A percentile compares a stretch with the other conserved stretches of the same genome.
These are phyloP conservation scores for Promerops cafer DNA, from an alignment of 2,113 vertebrate species.

Conservation along the genomic window DNA sequence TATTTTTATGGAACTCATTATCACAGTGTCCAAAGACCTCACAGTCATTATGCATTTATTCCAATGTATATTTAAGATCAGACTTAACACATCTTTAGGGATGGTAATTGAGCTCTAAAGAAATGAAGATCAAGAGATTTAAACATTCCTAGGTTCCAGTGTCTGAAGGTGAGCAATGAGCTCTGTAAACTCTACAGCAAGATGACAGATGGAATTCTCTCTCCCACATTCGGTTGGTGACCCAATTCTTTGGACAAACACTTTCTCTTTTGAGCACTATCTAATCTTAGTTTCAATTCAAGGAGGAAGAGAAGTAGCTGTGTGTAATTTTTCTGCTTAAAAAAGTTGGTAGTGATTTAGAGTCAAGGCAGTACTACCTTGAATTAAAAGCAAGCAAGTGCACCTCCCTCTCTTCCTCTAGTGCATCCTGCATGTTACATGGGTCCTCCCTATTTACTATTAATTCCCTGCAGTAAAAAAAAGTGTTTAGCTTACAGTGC, in stretches of 20 bases:
- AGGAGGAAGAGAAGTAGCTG: background rate
- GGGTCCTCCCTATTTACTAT: background rate
- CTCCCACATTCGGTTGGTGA: background rate
- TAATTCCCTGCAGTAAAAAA: background rate
- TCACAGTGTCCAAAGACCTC: background rate
- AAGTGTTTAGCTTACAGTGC: accelerated
- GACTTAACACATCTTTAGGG: background rate
- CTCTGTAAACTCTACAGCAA: background rate
- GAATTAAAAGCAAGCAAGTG: background rate
- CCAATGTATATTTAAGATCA: constrained; percentile 27
- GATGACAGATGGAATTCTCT: background rate
- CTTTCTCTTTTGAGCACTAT: background rate
- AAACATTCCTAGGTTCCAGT: background rate
- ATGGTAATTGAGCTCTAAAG: background rate
- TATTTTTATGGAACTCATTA: constrained; percentile 30
- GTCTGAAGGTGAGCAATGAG: background rate
- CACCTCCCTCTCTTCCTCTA: background rate
- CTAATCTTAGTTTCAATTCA: background rate
- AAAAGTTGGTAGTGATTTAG: background rate
- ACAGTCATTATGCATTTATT: constrained; percentile 21
- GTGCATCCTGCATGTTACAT: background rate
- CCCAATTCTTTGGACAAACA: background rate
- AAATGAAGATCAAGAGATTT: constrained; percentile 1
- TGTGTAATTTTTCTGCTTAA: background rate
- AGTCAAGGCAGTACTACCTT: background rate